A percentile compares a stretch with the other conserved stretches of the same genome.
These are phyloP conservation scores for Tyto alba DNA, from an alignment of 2,113 vertebrate genomes.

Conservation along the genomic window DNA sequence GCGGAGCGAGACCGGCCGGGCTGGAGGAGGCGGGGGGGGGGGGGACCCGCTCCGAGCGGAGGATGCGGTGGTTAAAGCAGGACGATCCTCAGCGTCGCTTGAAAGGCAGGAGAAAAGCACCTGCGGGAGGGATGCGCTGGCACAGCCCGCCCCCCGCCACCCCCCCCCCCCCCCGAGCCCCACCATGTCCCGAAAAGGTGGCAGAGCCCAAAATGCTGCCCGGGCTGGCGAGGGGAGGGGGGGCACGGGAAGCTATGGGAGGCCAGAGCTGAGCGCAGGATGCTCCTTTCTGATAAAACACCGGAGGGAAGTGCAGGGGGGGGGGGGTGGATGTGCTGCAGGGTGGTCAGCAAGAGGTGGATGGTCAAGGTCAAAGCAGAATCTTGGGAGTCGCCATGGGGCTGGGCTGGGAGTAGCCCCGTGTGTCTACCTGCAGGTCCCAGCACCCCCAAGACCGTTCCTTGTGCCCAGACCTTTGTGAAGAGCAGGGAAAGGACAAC, in stretches of 20 bases:
- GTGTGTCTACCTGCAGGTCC: neutral
- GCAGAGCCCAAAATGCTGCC: neutral
- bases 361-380: neutral
- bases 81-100: neutral
- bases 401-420: neutral
- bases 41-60: neutral
- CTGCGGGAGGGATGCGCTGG: neutral
- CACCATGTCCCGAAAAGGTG: neutral
- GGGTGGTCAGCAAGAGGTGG: neutral
- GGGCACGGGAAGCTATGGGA: fast-evolving
- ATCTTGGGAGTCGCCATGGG: fast-evolving
- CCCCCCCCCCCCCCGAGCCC: neutral
- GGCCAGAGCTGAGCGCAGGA: fast-evolving
- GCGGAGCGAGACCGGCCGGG: neutral
- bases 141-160: neutral
- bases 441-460: no score
- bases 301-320: fast-evolving
- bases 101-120: neutral
- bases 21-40: neutral
- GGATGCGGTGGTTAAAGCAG: neutral
- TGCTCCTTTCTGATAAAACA: neutral
- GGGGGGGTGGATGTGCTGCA: neutral
- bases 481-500: neutral
- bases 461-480: neutral
- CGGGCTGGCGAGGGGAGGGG: neutral